phyloP scores from a whole-genome alignment of 2,113 vertebrate genomes.

The Bettongia penicillata region DNA sequence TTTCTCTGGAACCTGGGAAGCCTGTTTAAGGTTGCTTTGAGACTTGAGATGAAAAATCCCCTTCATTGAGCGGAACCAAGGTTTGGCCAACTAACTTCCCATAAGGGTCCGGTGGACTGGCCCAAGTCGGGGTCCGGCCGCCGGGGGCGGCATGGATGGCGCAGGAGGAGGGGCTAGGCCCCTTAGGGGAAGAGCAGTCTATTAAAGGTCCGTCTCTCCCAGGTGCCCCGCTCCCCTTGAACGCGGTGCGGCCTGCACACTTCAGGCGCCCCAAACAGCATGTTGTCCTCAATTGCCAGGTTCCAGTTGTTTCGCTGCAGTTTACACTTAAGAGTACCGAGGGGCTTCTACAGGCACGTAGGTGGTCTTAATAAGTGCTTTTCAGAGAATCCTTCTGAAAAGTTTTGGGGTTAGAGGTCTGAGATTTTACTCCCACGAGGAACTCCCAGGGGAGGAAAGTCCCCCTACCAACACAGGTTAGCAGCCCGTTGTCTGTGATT shows the following conservation, averaged over 20 bases:
- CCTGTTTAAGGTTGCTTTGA: neutral
- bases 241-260: no score
- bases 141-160: no score
- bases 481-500: neutral
- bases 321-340: accelerated
- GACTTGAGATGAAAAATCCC: no score
- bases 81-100: no score
- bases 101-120: no score
- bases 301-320: neutral
- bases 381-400: neutral
- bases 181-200: no score
- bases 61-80: no score
- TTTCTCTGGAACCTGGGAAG: neutral
- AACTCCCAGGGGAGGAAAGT: neutral
- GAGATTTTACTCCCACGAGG: neutral
- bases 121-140: no score
- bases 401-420: neutral
- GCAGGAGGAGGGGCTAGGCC: no score
- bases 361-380: neutral
- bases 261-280: no score
- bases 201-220: neutral
- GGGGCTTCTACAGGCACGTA: neutral
- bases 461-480: neutral
- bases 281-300: no score
- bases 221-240: neutral